Percentiles rank a stretch among this genome's conserved stretches.
Evolutionary conservation across 2,888 invertebrate species (phyloP).

Genomic region (Tanytarsus gracilentus): DNA sequence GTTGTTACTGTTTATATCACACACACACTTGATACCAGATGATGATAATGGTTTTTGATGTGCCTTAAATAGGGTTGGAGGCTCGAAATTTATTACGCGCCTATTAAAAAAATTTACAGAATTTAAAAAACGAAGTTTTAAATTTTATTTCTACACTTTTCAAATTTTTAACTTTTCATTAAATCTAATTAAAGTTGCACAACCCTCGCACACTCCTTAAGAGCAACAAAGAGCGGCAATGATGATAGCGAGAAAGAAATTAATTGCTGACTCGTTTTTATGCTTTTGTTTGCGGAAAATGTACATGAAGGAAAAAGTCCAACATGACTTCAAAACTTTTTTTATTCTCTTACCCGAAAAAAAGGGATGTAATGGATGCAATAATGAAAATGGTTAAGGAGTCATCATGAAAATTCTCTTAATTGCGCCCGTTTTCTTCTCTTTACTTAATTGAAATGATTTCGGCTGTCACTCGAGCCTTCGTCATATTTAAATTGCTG

Average conservation of each 20-base stretch:
- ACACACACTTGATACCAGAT: slow-evolving; percentile 17
- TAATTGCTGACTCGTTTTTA: slow-evolving; percentile 4
- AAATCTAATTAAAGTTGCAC: too few relatives aligned
- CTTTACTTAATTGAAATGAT: background rate
- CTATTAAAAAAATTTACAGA: too few relatives aligned
- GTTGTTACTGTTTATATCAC: background rate
- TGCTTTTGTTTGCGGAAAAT: too few relatives aligned
- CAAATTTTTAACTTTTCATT: too few relatives aligned
- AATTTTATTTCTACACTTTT: too few relatives aligned
- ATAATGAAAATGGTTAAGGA: background rate
- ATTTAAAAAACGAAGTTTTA: too few relatives aligned
- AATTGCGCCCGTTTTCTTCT: background rate
- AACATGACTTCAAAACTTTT: background rate
- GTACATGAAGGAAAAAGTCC: background rate
- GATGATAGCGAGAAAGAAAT: background rate
- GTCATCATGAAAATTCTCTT: background rate
- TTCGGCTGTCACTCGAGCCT: background rate
- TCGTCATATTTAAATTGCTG: background rate
- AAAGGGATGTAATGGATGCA: background rate
- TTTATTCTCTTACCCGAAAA: background rate
- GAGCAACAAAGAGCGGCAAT: background rate
- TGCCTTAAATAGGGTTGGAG: too few relatives aligned
- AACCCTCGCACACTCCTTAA: background rate
- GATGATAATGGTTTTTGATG: slow-evolving; percentile 19
- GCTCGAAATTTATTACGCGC: too few relatives aligned